A percentile compares a stretch with the other conserved stretches of the same genome.
Conservation (phyloP, 1,140 invertebrate species). For the Lucilia sericata region DNA sequence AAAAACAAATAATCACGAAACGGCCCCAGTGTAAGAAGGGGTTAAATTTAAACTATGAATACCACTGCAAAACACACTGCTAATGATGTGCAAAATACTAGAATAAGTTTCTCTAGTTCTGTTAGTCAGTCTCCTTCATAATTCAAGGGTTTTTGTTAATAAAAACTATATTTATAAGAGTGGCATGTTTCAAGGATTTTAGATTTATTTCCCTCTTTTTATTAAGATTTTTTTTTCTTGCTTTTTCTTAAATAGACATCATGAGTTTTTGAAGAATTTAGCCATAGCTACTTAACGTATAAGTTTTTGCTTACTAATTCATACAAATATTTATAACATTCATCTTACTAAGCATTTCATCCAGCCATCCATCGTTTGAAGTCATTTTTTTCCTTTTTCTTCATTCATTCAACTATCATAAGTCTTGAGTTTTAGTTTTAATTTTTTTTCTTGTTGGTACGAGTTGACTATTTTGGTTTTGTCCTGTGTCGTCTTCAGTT, state of each 20-base stretch:
- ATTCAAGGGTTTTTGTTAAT: conserved; percentile 35
- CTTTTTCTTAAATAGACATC: no score
- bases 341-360: neutral
- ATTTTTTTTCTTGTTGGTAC: neutral
- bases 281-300: no score
- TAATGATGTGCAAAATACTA: conserved; percentile 66
- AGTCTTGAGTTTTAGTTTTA: neutral
- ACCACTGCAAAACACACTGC: conserved; percentile 48
- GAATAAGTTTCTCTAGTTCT: conserved; percentile 11
- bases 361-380: neutral
- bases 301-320: neutral
- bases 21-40: neutral
- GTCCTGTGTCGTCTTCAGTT: neutral
- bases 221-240: no score
- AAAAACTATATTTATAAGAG: conserved; percentile 8
- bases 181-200: neutral
- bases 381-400: no score
- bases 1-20: no score
- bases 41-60: neutral
- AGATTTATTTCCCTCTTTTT: no score
- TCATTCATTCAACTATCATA: neutral
- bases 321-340: conserved; percentile 1
- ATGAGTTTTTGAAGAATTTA: no score
- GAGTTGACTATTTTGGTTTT: no score
- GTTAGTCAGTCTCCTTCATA: neutral